phyloP scores from a whole-genome alignment of 2,113 vertebrate species.

The Oceanodroma tethys region DNA sequence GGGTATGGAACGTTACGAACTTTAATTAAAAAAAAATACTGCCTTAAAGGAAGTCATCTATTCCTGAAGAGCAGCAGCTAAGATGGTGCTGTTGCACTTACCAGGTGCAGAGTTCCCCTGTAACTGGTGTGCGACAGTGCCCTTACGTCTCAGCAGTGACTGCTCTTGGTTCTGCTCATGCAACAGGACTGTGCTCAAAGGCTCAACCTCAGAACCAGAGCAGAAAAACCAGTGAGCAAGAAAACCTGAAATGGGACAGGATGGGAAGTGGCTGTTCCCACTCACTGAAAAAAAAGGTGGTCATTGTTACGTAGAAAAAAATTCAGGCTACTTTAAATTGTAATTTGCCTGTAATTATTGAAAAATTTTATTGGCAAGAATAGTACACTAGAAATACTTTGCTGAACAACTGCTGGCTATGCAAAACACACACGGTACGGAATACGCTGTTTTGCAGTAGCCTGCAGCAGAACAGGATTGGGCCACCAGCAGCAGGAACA shows the following conservation, averaged over 20 bases:
- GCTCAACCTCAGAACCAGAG: not conserved
- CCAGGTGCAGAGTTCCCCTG: too few species aligned
- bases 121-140: not conserved
- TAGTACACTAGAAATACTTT: too few species aligned
- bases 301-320: not conserved
- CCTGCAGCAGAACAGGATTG: rapidly evolving
- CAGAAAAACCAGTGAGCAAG: too few species aligned
- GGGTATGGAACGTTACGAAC: too few species aligned
- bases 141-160: rapidly evolving
- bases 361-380: not conserved
- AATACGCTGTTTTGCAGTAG: not conserved
- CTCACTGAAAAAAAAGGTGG: not conserved
- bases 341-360: not conserved
- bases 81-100: too few species aligned
- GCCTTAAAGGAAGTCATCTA: too few species aligned
- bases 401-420: not conserved
- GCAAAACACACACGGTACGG: rapidly evolving
- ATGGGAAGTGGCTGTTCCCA: not conserved
- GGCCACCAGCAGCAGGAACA: not conserved
- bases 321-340: rapidly evolving
- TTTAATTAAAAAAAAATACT: too few species aligned
- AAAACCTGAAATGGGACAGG: rapidly evolving
- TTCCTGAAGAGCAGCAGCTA: too few species aligned
- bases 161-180: not conserved
- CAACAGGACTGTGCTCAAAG: rapidly evolving